Conservation (phyloP, 2,888 invertebrate genomes). For the Hypselothyrea guttata region DNA sequence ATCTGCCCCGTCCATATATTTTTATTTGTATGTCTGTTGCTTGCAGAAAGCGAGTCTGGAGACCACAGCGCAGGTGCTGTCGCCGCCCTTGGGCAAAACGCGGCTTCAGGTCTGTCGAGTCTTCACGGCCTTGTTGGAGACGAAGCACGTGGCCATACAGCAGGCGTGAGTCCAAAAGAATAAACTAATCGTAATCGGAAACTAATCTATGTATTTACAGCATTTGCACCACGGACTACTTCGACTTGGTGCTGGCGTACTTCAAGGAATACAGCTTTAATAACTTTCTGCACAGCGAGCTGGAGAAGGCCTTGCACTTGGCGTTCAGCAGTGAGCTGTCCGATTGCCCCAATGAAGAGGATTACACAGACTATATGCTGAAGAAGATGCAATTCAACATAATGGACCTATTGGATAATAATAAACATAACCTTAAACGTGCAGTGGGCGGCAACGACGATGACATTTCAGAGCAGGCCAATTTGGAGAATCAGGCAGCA, state of each 20-base stretch:
- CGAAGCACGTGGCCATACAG: conserved; percentile 88
- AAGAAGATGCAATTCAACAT: conserved; percentile 42
- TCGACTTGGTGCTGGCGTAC: conserved; percentile 89
- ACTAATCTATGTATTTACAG: conserved; percentile 40
- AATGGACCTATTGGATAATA: too few relatives aligned
- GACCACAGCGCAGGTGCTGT: conserved; percentile 87
- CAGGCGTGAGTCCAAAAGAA: conserved; percentile 83
- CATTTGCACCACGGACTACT: conserved; percentile 84
- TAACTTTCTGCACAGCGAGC: conserved; percentile 97
- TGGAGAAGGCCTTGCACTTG: conserved; percentile 89
- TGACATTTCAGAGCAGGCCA: background rate
- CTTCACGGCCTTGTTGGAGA: conserved; percentile 88
- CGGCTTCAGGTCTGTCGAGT: conserved; percentile 91
- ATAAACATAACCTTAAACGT: conserved; percentile 33
- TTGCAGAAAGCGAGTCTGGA: conserved; percentile 85
- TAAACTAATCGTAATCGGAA: background rate
- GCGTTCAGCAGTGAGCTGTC: conserved; percentile 84
- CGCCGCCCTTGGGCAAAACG: conserved; percentile 90
- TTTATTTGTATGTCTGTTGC: background rate
- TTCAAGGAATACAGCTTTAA: conserved; percentile 96
- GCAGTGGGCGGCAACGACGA: conserved; percentile 47
- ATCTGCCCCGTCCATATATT: too few relatives aligned
- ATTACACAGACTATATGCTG: conserved; percentile 51
- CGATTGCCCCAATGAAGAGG: conserved; percentile 76
- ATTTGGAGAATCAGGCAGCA: background rate